Percentiles rank a stretch among this genome's conserved stretches.
phyloP scores from a whole-genome alignment of 2,888 invertebrate species.

The Melanotus villosus region DNA sequence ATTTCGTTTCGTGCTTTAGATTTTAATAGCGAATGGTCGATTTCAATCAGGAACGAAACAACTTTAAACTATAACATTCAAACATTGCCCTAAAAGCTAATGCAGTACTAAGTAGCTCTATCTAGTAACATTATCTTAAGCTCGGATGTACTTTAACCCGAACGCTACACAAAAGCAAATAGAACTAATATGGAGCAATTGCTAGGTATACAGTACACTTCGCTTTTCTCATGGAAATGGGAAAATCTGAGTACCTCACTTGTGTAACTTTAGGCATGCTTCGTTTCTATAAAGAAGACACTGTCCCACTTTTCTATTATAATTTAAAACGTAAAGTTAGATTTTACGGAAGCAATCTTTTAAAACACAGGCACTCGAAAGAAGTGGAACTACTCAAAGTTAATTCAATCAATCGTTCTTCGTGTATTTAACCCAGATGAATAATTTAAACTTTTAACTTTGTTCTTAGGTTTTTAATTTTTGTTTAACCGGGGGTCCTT shows the following conservation, averaged over 20 bases:
- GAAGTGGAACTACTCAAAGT: too few relatives aligned
- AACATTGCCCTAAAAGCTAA: neutral
- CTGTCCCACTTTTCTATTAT: neutral
- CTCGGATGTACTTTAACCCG: neutral
- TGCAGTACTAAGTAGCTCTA: conserved; percentile 12
- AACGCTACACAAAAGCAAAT: conserved; percentile 9
- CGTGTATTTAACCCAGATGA: too few relatives aligned
- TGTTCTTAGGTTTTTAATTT: too few relatives aligned
- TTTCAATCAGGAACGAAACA: neutral
- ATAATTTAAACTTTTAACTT: too few relatives aligned
- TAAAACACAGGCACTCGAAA: too few relatives aligned
- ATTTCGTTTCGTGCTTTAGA: too few relatives aligned
- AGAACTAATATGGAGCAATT: conserved; percentile 4
- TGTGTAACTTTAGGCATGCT: neutral
- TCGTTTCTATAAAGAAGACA: neutral
- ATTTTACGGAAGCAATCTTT: too few relatives aligned
- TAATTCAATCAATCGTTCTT: too few relatives aligned
- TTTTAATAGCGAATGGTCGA: too few relatives aligned
- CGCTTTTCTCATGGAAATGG: neutral
- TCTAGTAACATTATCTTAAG: conserved; percentile 6
- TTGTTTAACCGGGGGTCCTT: too few relatives aligned
- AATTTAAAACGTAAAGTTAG: neutral
- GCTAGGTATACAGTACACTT: neutral
- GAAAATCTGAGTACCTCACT: conserved; percentile 1
- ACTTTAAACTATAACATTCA: neutral